Base-by-base conservation (phyloP, 2,113 vertebrate genomes). In the Podilymbus podiceps region DNA sequence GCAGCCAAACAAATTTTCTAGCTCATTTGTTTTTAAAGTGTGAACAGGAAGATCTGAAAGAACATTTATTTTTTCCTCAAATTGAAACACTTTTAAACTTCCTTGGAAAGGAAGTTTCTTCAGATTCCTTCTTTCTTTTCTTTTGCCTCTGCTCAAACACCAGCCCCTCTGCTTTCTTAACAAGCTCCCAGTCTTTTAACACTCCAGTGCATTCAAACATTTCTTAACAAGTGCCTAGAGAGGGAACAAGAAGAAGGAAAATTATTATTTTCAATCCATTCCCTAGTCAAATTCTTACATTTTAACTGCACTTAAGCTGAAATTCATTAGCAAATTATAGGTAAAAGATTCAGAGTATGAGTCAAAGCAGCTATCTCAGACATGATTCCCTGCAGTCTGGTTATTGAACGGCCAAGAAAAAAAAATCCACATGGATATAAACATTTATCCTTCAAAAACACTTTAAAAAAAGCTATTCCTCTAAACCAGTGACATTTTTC, bases 1-100 rank as follows among this genome's bases (percentile, higher is more conserved):
- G 66, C 90, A 91, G 93, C 87, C 81, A 95, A 94, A 96, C 78
- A 95, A 38, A 93, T 89, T 95, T 97, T 96, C 91, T 79, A 84
- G 71, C 71, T 96, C 95, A 88, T 96, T 95, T 95, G 66, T 71
- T 85, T 91, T 93, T 91, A 69, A 95, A 94, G 63, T 22, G 35
- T 79, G 80, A 93, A 78, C 53, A 87, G 66, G 81, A 92, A 94
- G 90, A 96, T 88, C 77, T 91, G 89, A 95, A 90, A 93, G 50
- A n/a, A 85, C 49, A 87, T 80, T 82, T 60, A 60, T 75, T 92
- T 94, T 94, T 91, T 89, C 56, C 63, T 83, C 55, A 76, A 71
- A 73, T 66, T 68, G 50, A 95, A 89, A 59, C 73, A 19, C 46
- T 93, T 95, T 95, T 97, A 82, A 97, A 96, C 91, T 88, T 92